Evolutionary conservation across 2,888 invertebrate genomes (phyloP).

Genomic region (Caenorhabditis sp.): DNA sequence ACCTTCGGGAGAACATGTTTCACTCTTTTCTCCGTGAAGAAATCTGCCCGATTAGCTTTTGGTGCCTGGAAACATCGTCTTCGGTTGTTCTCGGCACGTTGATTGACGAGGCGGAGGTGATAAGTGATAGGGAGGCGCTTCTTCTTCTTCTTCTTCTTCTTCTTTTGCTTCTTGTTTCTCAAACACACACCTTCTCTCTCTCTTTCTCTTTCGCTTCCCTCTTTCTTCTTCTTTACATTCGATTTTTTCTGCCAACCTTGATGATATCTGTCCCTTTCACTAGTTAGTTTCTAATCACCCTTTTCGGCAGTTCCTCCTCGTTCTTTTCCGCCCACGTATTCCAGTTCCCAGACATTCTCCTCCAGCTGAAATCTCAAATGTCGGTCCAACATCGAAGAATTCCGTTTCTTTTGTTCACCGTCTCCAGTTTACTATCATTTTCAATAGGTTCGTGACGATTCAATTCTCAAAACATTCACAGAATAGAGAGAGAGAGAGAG

Average conservation of each 20-base stretch:
- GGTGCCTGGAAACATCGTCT: conserved; percentile 34
- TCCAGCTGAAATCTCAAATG: conserved; percentile 2
- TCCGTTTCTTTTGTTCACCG: conserved; percentile 25
- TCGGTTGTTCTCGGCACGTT: conserved; percentile 47
- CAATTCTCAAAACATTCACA: neutral
- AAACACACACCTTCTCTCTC: conserved; percentile 29
- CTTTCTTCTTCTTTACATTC: conserved; percentile 15
- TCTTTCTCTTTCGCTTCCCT: neutral
- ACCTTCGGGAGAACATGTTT: conserved; percentile 35
- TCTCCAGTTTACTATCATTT: conserved; percentile 35
- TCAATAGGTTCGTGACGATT: conserved; percentile 33
- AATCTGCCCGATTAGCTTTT: conserved; percentile 27
- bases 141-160: conserved; percentile 16
- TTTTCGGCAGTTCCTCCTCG: conserved; percentile 17
- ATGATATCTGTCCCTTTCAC: conserved; percentile 34
- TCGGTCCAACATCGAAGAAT: neutral
- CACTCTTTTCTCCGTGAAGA: conserved; percentile 7
- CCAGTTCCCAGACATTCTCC: no score
- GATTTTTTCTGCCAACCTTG: conserved; percentile 33
- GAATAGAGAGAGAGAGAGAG: conserved; percentile 14
- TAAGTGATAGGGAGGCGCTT: conserved; percentile 24
- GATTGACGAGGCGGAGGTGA: conserved; percentile 45
- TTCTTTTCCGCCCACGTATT: neutral
- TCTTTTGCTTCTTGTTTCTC: conserved; percentile 26
- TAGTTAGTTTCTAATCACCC: conserved; percentile 37